These are phyloP conservation scores for Actenoides hombroni DNA, from an alignment of 2,113 vertebrate species.

Conservation along the genomic window DNA sequence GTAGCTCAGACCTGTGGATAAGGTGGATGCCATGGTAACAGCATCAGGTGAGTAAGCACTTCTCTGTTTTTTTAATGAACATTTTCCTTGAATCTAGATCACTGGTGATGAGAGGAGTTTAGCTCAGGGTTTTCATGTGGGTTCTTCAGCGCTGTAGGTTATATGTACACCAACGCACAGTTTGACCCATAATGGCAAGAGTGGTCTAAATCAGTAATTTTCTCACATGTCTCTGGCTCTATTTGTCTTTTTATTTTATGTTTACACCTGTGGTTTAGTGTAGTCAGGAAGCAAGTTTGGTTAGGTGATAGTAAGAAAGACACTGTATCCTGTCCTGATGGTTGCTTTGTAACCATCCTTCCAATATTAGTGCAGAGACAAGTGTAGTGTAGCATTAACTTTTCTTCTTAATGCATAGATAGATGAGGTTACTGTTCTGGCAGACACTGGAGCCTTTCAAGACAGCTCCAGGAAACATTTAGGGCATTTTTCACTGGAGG, in stretches of 20 bases:
- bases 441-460: neutral
- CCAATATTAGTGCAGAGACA: neutral
- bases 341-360: neutral
- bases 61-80: neutral
- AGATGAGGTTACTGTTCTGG: neutral
- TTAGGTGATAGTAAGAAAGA: neutral
- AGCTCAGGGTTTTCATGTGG: neutral
- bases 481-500: neutral
- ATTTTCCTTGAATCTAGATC: neutral
- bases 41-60: neutral
- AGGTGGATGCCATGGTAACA: neutral
- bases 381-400: neutral
- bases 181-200: neutral
- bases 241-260: neutral
- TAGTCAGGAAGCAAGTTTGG: neutral
- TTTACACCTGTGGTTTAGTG: neutral
- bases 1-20: neutral
- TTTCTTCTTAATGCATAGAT: neutral
- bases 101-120: neutral
- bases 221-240: neutral
- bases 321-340: neutral
- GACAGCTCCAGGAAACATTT: neutral
- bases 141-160: neutral
- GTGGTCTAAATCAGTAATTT: neutral
- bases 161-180: neutral